Percentiles rank a stretch among this genome's conserved stretches.
Evolutionary conservation across 2,113 vertebrate genomes (phyloP).

Genomic region (Podocnemis expansa): DNA sequence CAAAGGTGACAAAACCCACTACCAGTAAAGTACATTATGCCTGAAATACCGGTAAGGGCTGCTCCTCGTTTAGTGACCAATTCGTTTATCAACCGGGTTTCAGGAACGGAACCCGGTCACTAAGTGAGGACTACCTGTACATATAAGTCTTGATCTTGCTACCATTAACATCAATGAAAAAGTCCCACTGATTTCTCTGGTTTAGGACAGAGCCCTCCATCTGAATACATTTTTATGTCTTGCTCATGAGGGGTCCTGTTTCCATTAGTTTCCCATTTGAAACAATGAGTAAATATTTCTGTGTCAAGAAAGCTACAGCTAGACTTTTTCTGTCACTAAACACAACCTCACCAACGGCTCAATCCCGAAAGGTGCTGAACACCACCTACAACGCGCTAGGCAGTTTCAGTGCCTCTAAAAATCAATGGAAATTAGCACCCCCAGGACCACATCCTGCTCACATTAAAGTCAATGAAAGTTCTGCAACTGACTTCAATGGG

Average conservation of each 20-base stretch:
- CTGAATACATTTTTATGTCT: neutral
- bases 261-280: neutral
- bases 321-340: neutral
- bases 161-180: neutral
- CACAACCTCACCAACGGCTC: neutral
- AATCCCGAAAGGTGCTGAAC: neutral
- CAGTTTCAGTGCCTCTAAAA: neutral
- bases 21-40: too few species aligned
- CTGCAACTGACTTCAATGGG: neutral
- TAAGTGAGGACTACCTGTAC: too few species aligned
- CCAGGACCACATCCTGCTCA: neutral
- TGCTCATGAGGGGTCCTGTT: neutral
- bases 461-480: neutral
- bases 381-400: neutral
- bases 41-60: too few species aligned
- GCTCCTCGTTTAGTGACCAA: too few species aligned
- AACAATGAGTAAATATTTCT: neutral
- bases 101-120: too few species aligned
- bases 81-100: too few species aligned
- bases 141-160: neutral
- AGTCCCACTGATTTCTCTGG: neutral
- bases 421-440: neutral
- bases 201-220: neutral
- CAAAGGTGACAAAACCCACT: too few species aligned
- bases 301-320: neutral